Conservation (phyloP, 2,888 invertebrate species). For the Exephanes ischioxanthus region DNA sequence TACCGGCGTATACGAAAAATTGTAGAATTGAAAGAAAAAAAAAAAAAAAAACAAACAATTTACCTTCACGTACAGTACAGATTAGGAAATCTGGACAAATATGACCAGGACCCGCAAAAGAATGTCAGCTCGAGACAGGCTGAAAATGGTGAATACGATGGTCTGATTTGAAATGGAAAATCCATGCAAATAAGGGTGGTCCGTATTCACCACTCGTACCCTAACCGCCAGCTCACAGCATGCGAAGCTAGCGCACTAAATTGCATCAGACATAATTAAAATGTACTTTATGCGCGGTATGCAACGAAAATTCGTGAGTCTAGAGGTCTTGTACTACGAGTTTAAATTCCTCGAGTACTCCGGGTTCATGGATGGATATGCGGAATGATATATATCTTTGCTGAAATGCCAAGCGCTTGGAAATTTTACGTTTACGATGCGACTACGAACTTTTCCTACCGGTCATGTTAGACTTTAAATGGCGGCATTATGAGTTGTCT, state of each 20-base stretch:
- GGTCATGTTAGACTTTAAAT: constrained; percentile 75
- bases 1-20: too few species aligned
- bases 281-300: constrained; percentile 8
- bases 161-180: too few species aligned
- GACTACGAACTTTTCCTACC: constrained; percentile 68
- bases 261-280: constrained; percentile 14
- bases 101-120: too few species aligned
- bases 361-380: neutral
- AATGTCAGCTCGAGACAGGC: too few species aligned
- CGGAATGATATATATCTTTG: constrained; percentile 66
- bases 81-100: too few species aligned
- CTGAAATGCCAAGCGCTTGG: constrained; percentile 31
- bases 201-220: too few species aligned
- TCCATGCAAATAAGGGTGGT: too few species aligned
- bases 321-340: constrained; percentile 11
- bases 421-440: constrained; percentile 72
- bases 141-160: too few species aligned
- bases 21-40: too few species aligned
- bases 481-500: constrained; percentile 74
- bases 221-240: neutral
- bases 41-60: too few species aligned
- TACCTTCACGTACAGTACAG: too few species aligned
- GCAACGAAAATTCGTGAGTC: constrained; percentile 8
- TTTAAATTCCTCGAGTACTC: constrained; percentile 50
- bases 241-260: constrained; percentile 1